Evolutionary conservation across 2,113 vertebrate species (phyloP).

Genomic region (Salvelinus alpinus): DNA sequence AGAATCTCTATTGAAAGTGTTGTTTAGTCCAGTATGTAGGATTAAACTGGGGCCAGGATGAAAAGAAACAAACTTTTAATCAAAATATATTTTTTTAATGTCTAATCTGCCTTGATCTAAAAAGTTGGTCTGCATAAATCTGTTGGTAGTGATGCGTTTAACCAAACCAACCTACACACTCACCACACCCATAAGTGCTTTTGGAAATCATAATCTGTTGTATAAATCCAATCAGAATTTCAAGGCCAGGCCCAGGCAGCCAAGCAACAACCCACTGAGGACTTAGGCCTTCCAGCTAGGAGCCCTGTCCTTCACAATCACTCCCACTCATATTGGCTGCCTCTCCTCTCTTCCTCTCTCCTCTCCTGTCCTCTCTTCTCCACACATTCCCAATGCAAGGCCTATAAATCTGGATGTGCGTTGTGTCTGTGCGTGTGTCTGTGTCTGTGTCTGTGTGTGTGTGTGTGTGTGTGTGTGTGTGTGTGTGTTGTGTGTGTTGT

Average conservation of each 20-base stretch:
- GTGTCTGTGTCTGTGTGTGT: background rate
- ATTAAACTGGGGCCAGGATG: background rate
- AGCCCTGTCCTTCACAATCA: constrained; percentile 24
- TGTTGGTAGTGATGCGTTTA: constrained; percentile 11
- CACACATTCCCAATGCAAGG: constrained; percentile 25
- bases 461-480: too few species aligned
- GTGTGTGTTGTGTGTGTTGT: too few species aligned
- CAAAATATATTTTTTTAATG: background rate
- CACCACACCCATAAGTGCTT: constrained; percentile 17
- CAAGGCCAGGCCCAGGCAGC: constrained; percentile 8
- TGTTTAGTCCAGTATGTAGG: too few species aligned
- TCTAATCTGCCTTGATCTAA: background rate
- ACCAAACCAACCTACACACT: constrained; percentile 29
- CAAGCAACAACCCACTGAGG: constrained; percentile 42
- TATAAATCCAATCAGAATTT: constrained; percentile 25
- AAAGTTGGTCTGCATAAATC: background rate
- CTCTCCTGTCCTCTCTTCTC: constrained; percentile 8
- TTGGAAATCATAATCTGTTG: constrained; percentile 8
- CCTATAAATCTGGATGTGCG: constrained; percentile 49
- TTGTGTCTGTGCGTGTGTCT: background rate
- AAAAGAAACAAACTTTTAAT: background rate
- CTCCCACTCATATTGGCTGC: constrained; percentile 37
- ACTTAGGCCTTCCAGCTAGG: constrained; percentile 43
- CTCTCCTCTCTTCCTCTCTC: background rate
- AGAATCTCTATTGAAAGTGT: too few species aligned